Evolutionary conservation across 2,888 invertebrate species (phyloP).

Genomic region (Yponomeuta sedellus): DNA sequence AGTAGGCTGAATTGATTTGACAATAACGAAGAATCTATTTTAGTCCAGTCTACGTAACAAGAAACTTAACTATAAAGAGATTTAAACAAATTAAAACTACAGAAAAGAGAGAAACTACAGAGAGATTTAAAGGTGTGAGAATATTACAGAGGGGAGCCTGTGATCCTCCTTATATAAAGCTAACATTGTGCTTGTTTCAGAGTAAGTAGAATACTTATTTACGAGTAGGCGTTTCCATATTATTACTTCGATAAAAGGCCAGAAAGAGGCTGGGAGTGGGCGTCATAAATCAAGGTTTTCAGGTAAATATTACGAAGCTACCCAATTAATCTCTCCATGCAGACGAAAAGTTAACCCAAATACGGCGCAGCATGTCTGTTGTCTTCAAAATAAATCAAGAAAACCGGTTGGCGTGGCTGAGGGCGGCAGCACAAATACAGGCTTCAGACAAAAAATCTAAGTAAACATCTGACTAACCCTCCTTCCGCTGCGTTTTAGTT

Average conservation of each 20-base stretch:
- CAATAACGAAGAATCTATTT: too few relatives aligned
- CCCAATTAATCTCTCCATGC: not conserved
- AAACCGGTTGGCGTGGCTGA: slow-evolving; percentile 41
- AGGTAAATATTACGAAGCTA: not conserved
- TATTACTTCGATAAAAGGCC: not conserved
- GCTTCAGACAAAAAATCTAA: slow-evolving; percentile 40
- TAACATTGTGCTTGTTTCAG: too few relatives aligned
- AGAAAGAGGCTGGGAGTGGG: not conserved
- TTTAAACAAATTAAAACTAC: too few relatives aligned
- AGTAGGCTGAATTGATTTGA: too few relatives aligned
- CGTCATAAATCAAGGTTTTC: slow-evolving; percentile 21
- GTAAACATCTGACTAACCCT: slow-evolving; percentile 43
- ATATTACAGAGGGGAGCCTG: too few relatives aligned
- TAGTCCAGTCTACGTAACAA: too few relatives aligned
- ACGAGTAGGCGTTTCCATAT: not conserved
- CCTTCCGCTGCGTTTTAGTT: slow-evolving; percentile 21
- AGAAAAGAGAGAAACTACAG: too few relatives aligned
- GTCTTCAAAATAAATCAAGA: slow-evolving; percentile 46
- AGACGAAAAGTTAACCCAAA: slow-evolving; percentile 4
- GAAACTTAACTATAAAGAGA: too few relatives aligned
- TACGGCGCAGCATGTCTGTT: slow-evolving; percentile 30
- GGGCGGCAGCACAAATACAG: slow-evolving; percentile 2
- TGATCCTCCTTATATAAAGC: too few relatives aligned
- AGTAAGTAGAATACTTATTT: too few relatives aligned
- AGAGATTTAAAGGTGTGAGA: too few relatives aligned